Percentiles rank a stretch among this genome's conserved stretches.
Conservation (phyloP, 1,140 invertebrate species). For the Drosophila teissieri region DNA sequence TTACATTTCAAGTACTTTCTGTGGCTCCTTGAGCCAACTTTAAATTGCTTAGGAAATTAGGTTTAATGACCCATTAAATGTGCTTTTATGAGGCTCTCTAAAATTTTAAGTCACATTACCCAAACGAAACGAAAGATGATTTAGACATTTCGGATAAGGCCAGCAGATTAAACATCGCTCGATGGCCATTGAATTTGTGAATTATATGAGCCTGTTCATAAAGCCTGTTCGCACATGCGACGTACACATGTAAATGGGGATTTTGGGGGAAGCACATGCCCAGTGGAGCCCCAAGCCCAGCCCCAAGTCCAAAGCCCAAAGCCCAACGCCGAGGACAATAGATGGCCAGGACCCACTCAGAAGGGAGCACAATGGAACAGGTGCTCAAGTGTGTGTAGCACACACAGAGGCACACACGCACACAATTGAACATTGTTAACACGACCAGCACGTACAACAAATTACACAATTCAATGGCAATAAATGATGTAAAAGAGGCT, state of each 20-base stretch:
- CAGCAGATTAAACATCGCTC: neutral
- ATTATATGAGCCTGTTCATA: conserved; percentile 12
- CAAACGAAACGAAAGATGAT: neutral
- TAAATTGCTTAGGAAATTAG: too few species aligned
- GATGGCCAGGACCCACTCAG: conserved; percentile 13
- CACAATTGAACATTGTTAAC: conserved; percentile 25
- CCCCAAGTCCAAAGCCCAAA: neutral
- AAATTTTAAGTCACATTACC: too few species aligned
- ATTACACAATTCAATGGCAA: conserved; percentile 71
- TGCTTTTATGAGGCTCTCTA: too few species aligned
- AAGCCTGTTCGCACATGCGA: conserved; percentile 7
- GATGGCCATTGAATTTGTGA: neutral
- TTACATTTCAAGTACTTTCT: neutral
- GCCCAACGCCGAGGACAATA: conserved; percentile 34
- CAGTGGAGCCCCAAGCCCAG: neutral
- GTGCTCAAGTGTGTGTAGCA: conserved; percentile 36
- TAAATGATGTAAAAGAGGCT: conserved; percentile 63
- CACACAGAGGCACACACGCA: conserved; percentile 13
- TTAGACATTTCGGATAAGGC: neutral
- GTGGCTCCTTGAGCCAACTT: neutral
- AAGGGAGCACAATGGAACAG: conserved; percentile 20
- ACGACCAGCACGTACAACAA: conserved; percentile 51
- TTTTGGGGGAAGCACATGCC: neutral
- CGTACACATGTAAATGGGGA: conserved; percentile 39
- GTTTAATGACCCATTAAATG: too few species aligned